phyloP scores from a whole-genome alignment of 2,797 vertebrate species.

The Siniperca obscura region DNA sequence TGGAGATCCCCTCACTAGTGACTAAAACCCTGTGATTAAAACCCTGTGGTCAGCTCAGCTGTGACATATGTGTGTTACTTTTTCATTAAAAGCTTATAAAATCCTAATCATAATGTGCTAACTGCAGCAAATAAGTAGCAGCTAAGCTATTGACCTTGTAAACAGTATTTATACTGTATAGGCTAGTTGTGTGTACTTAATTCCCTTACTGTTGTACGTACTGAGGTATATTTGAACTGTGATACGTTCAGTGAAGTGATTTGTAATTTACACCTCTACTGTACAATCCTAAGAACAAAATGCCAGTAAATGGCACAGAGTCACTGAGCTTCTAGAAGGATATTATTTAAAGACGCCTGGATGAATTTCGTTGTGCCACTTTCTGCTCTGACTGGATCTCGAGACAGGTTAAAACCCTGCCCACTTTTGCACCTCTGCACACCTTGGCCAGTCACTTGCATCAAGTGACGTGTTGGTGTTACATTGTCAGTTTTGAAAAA shows the following conservation, averaged over 20 bases:
- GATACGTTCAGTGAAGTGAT: too few species aligned
- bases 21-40: background rate
- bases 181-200: background rate
- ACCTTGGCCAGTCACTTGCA: background rate
- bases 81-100: background rate
- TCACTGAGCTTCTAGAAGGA: background rate
- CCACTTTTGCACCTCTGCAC: background rate
- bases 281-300: background rate
- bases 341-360: background rate
- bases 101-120: background rate
- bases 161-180: background rate
- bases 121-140: background rate
- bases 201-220: too few species aligned
- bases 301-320: background rate
- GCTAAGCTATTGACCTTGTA: too few species aligned
- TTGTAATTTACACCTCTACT: too few species aligned
- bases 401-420: background rate
- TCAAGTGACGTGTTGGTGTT: background rate
- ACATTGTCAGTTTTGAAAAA: background rate
- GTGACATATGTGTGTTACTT: background rate
- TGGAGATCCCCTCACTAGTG: background rate
- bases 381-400: background rate
- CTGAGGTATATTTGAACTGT: too few species aligned
- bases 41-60: background rate
- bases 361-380: background rate